Evolutionary conservation across 2,113 vertebrate species (phyloP), one percentile per base, ranked within the genome.

Genomic region (Boulengeromyrus knoepffleri): DNA sequence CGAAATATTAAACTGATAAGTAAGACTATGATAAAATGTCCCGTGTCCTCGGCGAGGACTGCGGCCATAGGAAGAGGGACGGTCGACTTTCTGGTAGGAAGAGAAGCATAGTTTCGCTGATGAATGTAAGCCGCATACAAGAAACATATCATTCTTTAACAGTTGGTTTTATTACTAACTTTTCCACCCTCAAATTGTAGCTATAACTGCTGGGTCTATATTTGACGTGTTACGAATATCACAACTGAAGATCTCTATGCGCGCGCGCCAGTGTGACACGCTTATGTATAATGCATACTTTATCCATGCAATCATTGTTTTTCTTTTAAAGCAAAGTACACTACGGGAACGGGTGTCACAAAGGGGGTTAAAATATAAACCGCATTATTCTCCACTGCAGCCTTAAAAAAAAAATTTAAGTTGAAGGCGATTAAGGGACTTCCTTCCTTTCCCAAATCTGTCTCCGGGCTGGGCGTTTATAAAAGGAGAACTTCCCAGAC

Each of bases 391-490:
- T 80, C 74, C 74, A 42, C 1, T 80, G 3, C 74, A 70, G 27
- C 62, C n/a, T 70, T 70, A 70, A 70, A 70, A 66, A 66, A 66
- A 62, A 58, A 52, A 58, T 7, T 58, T 58, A 58, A 1, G n/a
- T 2, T 15, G 7, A 66, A 85, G 88, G 27, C 2, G 85, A 88
- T 46, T 15, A 27, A 91, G 19, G 21, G 9, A 92, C 92, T 94
- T 94, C 94, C 94, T 95, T 90, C 89, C 93, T 92, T 93, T 92
- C 89, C 2, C 39, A 85, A 56, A 77, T 39, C 88, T 84, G 91
- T 88, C 87, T 93, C 94, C 93, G 92, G 93, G 86, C 50, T 17
- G 84, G 90, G 50, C 80, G 58, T 94, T 93, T 93, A 92, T 95
- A 95, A 94, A 93, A 80, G 36, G 31, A 80, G 74, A 39, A 80